Conservation (phyloP, 2,888 invertebrate species). For the Leptopilina syphax region DNA sequence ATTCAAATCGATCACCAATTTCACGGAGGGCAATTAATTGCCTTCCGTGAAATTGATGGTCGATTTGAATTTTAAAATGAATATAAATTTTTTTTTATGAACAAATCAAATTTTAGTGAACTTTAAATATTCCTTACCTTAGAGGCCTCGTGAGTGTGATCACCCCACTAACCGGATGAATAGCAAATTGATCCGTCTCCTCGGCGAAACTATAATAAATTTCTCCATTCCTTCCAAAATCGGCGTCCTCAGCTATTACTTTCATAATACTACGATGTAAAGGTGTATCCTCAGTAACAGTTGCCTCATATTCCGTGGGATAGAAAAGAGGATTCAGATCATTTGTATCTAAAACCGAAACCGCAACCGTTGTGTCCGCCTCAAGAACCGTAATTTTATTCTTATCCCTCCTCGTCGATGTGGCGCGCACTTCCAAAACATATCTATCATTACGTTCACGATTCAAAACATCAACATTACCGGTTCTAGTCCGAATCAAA, state of each 20-base stretch:
- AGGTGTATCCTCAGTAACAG: conserved; percentile 92
- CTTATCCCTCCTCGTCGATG: conserved; percentile 81
- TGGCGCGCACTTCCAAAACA: conserved; percentile 86
- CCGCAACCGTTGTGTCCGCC: conserved; percentile 84
- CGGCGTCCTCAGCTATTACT: conserved; percentile 96
- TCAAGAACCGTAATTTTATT: conserved; percentile 80
- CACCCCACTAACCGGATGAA: conserved; percentile 95
- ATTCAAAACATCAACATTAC: conserved; percentile 92
- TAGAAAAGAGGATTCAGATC: conserved; percentile 97
- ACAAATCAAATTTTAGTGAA: too few species aligned
- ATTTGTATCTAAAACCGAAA: conserved; percentile 89
- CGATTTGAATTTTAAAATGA: too few species aligned
- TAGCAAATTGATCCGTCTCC: conserved; percentile 90
- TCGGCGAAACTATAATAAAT: conserved; percentile 96
- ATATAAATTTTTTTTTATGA: too few species aligned
- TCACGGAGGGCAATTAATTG: too few species aligned
- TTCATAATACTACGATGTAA: conserved; percentile 88
- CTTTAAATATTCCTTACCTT: conserved; percentile 67
- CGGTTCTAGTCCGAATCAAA: conserved; percentile 91
- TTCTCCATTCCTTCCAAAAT: conserved; percentile 96
- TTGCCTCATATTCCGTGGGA: conserved; percentile 90
- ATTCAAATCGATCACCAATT: too few species aligned
- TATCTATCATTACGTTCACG: conserved; percentile 93
- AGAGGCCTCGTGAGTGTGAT: conserved; percentile 90
- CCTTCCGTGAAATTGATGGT: too few species aligned